Conservation (phyloP, 2,113 vertebrate genomes). For the Saccopteryx bilineata region DNA sequence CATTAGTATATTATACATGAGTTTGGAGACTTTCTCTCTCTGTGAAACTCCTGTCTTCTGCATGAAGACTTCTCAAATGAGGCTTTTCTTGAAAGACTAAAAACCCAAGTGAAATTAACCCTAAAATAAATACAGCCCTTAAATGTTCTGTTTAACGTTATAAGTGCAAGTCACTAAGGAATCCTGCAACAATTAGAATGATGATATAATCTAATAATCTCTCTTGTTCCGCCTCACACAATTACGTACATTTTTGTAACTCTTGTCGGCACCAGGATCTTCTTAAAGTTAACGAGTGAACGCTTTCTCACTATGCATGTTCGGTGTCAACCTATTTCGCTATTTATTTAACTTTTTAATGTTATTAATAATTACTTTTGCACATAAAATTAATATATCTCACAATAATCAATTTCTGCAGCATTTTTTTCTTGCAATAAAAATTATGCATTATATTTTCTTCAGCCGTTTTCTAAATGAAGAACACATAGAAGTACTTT, state of each 20-base stretch:
- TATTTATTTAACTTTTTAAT: neutral
- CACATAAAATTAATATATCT: neutral
- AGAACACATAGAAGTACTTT: neutral
- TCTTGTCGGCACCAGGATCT: neutral
- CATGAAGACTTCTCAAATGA: neutral
- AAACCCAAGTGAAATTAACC: neutral
- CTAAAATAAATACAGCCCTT: neutral
- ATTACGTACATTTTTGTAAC: neutral
- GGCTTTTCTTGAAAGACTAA: neutral
- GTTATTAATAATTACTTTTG: neutral
- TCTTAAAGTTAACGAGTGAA: neutral
- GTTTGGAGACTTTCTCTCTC: neutral
- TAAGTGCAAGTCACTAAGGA: neutral
- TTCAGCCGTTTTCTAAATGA: neutral
- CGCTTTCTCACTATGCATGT: neutral
- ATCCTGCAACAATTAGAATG: neutral
- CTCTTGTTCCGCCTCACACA: neutral
- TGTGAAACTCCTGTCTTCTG: neutral
- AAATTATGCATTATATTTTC: neutral
- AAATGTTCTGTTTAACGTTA: neutral
- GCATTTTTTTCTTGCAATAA: neutral
- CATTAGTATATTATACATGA: no score
- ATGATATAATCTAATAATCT: neutral
- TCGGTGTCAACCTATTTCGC: neutral
- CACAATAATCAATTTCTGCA: neutral